Base-by-base conservation (phyloP, 2,888 invertebrate species). In the Conomelus anceps region DNA sequence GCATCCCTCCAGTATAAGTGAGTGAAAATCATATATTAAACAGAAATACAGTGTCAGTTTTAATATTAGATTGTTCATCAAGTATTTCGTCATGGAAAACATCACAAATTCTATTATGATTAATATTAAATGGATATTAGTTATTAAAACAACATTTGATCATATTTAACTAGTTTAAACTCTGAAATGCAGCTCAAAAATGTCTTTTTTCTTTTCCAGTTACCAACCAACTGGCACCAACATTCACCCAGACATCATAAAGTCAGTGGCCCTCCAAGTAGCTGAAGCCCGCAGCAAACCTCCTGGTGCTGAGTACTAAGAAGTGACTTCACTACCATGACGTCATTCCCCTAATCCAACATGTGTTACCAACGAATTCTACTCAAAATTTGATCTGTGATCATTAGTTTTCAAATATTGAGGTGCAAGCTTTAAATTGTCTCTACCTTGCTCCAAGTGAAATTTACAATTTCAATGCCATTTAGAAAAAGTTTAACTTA, bases 191-290 rank as follows among this genome's bases (percentile, higher is more conserved):
- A n/a, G n/a, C n/a, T n/a, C n/a, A n/a, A n/a, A n/a, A n/a, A n/a
- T 85, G 22, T 9, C 20, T 6, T 22, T n/a, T 85, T 22, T 1
- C 22, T 23, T 24, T 26, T 26, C 22, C 86, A 86, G 86, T 85
- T 92, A 91, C 90, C 92, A 92, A 89, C 92, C 92, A 23, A 89
- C 91, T 20, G 92, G 92, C 85, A 91, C 91, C 85, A 90, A 91
- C 89, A 90, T 92, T 22, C 92, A 92, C 89, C 92, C 92, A 9
- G 92, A 91, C 84, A 92, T 92, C 90, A 89, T 91, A 89, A 91
- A 92, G 90, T 92, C 92, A 23, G 92, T 92, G 22, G 92, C 92
- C 20, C 90, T 91, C 87, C 92, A 92, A 91, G 92, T 92, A 22
- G 91, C 91, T 23, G 90, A 90, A 89, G 91, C 90, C 22, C 85